These are phyloP conservation scores for Guaruba guarouba DNA, from an alignment of 2,113 vertebrate genomes.

Conservation along the genomic window DNA sequence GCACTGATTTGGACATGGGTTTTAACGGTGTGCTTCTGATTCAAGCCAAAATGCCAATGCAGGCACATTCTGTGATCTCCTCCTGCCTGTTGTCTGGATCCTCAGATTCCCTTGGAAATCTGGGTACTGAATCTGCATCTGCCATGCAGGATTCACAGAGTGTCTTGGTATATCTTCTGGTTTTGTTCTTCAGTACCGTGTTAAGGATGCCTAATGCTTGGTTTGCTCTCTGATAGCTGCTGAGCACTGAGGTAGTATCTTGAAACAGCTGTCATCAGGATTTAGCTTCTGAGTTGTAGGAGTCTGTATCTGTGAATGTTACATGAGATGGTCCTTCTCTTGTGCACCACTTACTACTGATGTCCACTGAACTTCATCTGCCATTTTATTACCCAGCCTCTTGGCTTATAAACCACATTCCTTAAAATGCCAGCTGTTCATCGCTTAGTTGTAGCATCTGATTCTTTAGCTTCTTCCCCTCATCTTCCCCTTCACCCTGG, in stretches of 20 bases:
- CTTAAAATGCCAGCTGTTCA: neutral
- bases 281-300: neutral
- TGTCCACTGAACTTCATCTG: neutral
- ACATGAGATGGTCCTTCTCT: neutral
- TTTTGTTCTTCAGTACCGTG: neutral
- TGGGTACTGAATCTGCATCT: neutral
- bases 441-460: neutral
- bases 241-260: neutral
- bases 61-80: rapidly evolving
- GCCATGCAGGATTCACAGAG: neutral
- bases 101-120: neutral
- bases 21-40: neutral
- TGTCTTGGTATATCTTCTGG: neutral
- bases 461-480: neutral
- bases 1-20: neutral
- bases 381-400: neutral
- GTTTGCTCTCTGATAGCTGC: neutral
- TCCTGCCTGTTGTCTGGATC: neutral
- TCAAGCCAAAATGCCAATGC: neutral
- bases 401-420: neutral
- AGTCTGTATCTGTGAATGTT: neutral
- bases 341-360: neutral
- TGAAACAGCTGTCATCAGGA: neutral
- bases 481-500: rapidly evolving
- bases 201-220: no score